Evolutionary conservation across 2,797 vertebrate species (phyloP).

Genomic region (Melanogrammus aeglefinus): DNA sequence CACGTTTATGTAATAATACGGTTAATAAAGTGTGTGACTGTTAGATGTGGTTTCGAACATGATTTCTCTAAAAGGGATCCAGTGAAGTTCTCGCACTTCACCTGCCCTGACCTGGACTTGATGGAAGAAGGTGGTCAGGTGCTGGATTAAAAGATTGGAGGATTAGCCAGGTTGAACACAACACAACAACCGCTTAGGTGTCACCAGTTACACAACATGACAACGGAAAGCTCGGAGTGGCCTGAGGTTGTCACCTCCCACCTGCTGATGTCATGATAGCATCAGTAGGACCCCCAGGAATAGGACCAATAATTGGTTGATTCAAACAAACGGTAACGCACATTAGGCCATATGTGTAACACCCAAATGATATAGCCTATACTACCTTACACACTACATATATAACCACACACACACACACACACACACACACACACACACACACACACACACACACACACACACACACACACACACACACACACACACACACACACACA

Average conservation of each 20-base stretch:
- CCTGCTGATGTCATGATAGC: slow-evolving; percentile 35
- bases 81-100: background rate
- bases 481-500: too few relatives aligned
- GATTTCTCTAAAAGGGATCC: background rate
- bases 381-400: background rate
- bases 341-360: background rate
- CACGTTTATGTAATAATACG: background rate
- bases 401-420: background rate
- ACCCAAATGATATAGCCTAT: background rate
- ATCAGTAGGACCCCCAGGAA: slow-evolving; percentile 27
- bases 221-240: slow-evolving; percentile 30
- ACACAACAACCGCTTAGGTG: slow-evolving; percentile 36
- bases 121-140: slow-evolving; percentile 34
- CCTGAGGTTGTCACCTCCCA: slow-evolving; percentile 36
- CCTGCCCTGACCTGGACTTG: background rate
- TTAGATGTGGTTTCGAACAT: background rate
- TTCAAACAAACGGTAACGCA: slow-evolving; percentile 20
- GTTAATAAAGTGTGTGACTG: background rate
- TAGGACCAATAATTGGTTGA: background rate
- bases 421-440: background rate
- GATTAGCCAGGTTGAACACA: slow-evolving; percentile 53
- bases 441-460: too few relatives aligned
- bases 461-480: too few relatives aligned
- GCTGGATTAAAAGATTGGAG: slow-evolving; percentile 65
- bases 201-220: slow-evolving; percentile 55